Conservation (phyloP, 1,140 invertebrate genomes). For the Polyergus mexicanus region DNA sequence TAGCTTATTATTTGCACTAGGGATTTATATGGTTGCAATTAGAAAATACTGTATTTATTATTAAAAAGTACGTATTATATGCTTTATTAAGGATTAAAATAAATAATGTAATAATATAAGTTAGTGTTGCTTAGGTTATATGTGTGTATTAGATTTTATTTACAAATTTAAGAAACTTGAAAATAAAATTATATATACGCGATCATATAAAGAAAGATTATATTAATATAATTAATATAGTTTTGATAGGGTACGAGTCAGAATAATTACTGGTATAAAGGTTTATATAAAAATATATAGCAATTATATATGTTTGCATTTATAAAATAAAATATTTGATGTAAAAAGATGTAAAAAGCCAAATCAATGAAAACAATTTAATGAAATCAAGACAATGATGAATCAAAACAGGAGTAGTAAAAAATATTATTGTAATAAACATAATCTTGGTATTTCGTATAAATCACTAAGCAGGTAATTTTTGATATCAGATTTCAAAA, state of each 20-base stretch:
- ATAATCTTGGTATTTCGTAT: neutral
- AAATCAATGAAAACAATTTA: too few species aligned
- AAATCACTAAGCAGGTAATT: conserved; percentile 24
- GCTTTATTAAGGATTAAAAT: neutral
- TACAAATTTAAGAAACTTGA: too few species aligned
- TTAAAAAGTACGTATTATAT: neutral
- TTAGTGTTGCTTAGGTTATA: too few species aligned
- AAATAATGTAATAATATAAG: too few species aligned
- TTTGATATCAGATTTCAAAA: neutral
- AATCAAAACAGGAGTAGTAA: conserved; percentile 9
- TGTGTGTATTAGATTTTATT: too few species aligned
- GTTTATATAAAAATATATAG: conserved; percentile 5
- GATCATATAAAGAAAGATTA: neutral
- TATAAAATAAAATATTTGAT: neutral
- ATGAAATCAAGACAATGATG: conserved; percentile 35
- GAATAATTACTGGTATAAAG: neutral
- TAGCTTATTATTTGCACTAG: neutral
- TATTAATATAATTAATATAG: neutral
- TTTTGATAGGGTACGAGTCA: neutral
- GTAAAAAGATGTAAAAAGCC: neutral
- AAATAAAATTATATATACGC: too few species aligned
- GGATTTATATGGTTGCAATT: neutral
- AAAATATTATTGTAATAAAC: neutral
- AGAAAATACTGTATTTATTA: neutral
- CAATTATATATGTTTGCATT: neutral